Percentiles rank a stretch among this genome's conserved stretches.
phyloP scores from a whole-genome alignment of 2,113 vertebrate species.

The Salvelinus namaycush region DNA sequence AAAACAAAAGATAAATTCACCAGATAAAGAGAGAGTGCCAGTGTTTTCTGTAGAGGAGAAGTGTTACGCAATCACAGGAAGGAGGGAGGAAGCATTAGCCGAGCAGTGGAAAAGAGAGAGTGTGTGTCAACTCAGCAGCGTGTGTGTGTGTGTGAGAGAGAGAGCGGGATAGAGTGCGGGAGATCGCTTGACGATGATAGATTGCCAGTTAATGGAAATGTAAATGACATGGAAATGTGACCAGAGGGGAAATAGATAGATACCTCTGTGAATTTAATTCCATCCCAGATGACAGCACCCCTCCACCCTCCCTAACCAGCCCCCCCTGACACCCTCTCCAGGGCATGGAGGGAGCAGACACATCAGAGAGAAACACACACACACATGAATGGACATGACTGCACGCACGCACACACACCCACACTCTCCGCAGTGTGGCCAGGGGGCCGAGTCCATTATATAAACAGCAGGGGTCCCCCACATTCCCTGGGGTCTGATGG shows the following conservation, averaged over 20 bases:
- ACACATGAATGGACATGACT: background rate
- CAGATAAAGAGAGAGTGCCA: background rate
- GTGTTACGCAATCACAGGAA: background rate
- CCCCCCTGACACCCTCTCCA: background rate
- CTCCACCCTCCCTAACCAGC: background rate
- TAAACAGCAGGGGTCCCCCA: background rate
- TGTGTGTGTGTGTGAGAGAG: background rate
- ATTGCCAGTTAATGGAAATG: conserved; percentile 12
- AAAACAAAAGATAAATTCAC: background rate
- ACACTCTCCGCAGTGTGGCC: background rate
- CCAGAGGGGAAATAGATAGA: background rate
- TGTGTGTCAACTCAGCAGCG: background rate
- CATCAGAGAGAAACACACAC: background rate
- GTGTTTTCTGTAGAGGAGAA: background rate
- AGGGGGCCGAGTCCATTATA: background rate
- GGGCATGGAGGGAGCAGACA: background rate
- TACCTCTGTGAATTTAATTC: background rate
- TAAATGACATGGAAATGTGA: conserved; percentile 10
- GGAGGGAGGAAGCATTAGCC: background rate
- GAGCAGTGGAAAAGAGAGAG: background rate
- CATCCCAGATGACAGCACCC: background rate
- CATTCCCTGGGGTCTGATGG: background rate
- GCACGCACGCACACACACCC: background rate
- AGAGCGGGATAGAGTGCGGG: background rate
- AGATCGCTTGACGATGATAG: background rate